Percentiles rank a stretch among this genome's conserved stretches.
phyloP scores from a whole-genome alignment of 1,140 invertebrate genomes.

The Microplitis mediator region DNA sequence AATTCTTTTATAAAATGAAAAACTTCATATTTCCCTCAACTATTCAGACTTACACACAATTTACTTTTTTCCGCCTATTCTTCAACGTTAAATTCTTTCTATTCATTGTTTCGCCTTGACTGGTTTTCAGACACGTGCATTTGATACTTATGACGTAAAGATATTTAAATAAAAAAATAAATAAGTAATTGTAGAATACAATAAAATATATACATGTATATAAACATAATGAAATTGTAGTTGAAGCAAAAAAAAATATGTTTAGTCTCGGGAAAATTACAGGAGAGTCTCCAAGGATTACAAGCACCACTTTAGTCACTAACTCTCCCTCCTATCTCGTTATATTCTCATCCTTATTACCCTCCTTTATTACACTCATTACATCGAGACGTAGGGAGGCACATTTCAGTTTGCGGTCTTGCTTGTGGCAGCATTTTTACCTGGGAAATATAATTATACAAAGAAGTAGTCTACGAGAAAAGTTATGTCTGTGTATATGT shows the following conservation, averaged over 20 bases:
- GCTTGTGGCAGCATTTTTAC: not conserved
- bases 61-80: too few relatives aligned
- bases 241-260: not conserved
- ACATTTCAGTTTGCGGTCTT: not conserved
- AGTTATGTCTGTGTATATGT: not conserved
- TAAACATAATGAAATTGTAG: not conserved
- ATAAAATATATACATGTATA: not conserved
- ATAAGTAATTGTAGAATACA: too few relatives aligned
- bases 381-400: not conserved
- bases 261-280: not conserved
- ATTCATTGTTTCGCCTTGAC: too few relatives aligned
- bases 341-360: not conserved
- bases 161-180: too few relatives aligned
- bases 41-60: not conserved
- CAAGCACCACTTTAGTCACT: not conserved
- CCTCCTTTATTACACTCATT: conserved; percentile 3
- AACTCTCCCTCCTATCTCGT: not conserved
- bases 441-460: not conserved
- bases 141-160: too few relatives aligned
- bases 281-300: not conserved
- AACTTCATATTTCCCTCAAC: not conserved
- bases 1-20: not conserved
- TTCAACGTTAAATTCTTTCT: too few relatives aligned
- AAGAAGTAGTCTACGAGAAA: not conserved
- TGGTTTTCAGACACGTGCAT: too few relatives aligned